Percentiles rank a stretch among this genome's conserved stretches.
Evolutionary conservation across 2,797 vertebrate species (phyloP).

Genomic region (Epinephelus malabaricus): DNA sequence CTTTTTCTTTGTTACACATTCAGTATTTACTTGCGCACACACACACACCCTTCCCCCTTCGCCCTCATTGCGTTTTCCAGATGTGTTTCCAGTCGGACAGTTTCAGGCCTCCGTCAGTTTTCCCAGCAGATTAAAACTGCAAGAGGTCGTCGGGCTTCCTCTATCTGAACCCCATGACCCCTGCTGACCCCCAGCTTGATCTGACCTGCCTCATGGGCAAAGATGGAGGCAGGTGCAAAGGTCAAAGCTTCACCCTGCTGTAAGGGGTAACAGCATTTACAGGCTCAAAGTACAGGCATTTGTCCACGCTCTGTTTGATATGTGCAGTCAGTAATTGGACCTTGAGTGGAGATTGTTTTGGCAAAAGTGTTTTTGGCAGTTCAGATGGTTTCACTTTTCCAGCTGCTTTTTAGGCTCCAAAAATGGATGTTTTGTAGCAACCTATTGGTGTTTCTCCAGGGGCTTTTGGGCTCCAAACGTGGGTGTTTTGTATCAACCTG

Average conservation of each 20-base stretch:
- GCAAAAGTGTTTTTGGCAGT: too few relatives aligned
- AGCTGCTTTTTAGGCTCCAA: too few relatives aligned
- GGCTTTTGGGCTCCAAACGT: too few relatives aligned
- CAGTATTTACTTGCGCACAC: slow-evolving; percentile 30
- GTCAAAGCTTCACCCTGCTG: not conserved
- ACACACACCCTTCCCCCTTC: slow-evolving; percentile 29
- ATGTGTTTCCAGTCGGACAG: slow-evolving; percentile 65
- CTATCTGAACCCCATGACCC: slow-evolving; percentile 23
- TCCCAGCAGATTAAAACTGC: slow-evolving; percentile 34
- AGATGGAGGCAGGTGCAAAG: not conserved
- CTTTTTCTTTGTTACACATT: slow-evolving; percentile 54
- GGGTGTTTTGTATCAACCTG: too few relatives aligned
- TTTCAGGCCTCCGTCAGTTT: slow-evolving; percentile 6
- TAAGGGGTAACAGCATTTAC: not conserved
- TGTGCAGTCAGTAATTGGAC: too few relatives aligned
- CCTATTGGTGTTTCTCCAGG: too few relatives aligned
- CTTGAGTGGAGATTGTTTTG: too few relatives aligned
- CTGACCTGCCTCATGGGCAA: slow-evolving; percentile 23
- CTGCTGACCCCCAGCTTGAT: not conserved
- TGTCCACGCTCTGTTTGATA: not conserved
- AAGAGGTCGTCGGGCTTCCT: slow-evolving; percentile 20
- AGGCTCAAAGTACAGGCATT: not conserved
- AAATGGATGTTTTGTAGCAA: too few relatives aligned
- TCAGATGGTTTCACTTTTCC: too few relatives aligned
- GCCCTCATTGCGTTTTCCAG: slow-evolving; percentile 65